Conservation (phyloP, 2,113 vertebrate genomes). For the Myotis yumanensis region DNA sequence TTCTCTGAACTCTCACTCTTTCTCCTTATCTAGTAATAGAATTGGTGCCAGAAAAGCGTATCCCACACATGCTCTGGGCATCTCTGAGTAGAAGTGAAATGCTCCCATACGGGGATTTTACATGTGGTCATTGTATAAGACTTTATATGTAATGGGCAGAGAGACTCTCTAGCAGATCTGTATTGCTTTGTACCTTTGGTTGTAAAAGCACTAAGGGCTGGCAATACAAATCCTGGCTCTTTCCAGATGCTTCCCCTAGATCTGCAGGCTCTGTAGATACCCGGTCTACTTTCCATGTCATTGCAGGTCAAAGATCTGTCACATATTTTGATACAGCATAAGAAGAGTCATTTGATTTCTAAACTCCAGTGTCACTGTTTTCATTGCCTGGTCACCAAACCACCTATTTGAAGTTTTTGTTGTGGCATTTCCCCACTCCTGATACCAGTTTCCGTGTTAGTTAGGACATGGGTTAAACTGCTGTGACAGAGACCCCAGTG, state of each 20-base stretch:
- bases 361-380: not conserved
- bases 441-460: not conserved
- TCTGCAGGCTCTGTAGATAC: too few relatives aligned
- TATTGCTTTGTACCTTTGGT: not conserved
- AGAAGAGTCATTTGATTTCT: not conserved
- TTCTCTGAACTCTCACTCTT: not conserved
- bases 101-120: not conserved
- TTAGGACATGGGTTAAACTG: not conserved
- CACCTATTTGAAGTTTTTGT: not conserved
- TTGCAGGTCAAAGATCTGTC: not conserved
- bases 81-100: not conserved
- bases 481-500: not conserved
- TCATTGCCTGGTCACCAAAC: too few relatives aligned
- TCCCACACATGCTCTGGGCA: not conserved
- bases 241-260: not conserved
- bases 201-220: not conserved
- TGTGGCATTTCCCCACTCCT: not conserved
- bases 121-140: not conserved
- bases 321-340: not conserved
- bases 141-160: not conserved
- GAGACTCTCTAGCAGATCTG: not conserved
- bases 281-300: not conserved
- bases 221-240: not conserved
- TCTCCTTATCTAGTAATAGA: not conserved
- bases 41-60: not conserved